These are phyloP conservation scores for Lithophane ornitopus DNA, from an alignment of 2,888 invertebrate species.

Conservation along the genomic window DNA sequence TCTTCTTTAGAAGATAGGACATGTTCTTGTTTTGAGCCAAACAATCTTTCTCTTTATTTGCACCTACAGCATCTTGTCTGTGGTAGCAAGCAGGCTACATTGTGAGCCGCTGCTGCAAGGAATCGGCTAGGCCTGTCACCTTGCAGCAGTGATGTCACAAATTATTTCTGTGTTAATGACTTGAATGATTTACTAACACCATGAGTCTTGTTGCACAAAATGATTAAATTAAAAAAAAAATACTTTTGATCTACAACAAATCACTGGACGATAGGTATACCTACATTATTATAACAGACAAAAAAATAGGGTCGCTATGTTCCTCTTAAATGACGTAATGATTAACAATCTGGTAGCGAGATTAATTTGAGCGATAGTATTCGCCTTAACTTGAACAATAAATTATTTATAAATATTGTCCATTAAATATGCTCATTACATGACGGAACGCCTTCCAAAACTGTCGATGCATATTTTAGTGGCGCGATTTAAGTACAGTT, in stretches of 20 bases:
- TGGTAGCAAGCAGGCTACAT: no score
- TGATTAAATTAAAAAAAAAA: no score
- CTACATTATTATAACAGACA: neutral
- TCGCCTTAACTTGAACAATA: constrained; percentile 75
- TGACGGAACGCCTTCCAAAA: constrained; percentile 84
- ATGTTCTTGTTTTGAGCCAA: neutral
- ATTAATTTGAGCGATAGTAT: constrained; percentile 57
- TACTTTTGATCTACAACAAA: neutral
- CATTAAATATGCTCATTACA: constrained; percentile 86
- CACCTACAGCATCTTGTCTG: no score
- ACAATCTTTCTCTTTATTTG: no score
- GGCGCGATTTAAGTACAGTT: constrained; percentile 81
- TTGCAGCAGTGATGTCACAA: no score
- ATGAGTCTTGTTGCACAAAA: no score
- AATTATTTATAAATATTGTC: constrained; percentile 81
- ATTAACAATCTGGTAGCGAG: constrained; percentile 32
- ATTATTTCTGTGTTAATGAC: no score
- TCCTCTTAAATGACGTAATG: constrained; percentile 5
- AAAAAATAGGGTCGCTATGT: neutral
- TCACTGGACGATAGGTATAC: neutral
- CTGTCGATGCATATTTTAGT: constrained; percentile 86
- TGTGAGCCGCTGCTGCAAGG: no score
- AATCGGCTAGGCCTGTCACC: no score
- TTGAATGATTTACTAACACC: no score
- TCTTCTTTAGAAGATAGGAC: neutral